These are phyloP conservation scores for Drosophila nigritarsus DNA, from an alignment of 2,888 invertebrate genomes.

Conservation along the genomic window DNA sequence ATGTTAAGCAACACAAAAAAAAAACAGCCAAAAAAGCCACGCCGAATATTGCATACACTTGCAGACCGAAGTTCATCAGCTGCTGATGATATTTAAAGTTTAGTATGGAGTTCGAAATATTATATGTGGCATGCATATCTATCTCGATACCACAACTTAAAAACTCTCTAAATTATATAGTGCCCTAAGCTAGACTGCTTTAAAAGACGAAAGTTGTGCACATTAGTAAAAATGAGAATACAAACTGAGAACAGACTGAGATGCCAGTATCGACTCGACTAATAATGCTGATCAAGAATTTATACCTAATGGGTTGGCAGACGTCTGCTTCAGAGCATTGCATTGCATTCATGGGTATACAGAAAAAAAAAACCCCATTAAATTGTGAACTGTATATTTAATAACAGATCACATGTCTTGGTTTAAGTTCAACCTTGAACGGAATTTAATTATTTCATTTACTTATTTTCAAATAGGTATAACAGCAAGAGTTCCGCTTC, in stretches of 20 bases:
- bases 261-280: background rate
- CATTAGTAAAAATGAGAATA: background rate
- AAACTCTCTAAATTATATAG: background rate
- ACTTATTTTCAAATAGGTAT: background rate
- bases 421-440: background rate
- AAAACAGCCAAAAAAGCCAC: background rate
- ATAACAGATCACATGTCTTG: background rate
- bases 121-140: background rate
- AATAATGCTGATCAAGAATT: background rate
- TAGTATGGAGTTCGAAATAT: background rate
- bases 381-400: constrained; percentile 1
- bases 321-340: background rate
- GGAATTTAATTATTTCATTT: background rate
- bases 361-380: background rate
- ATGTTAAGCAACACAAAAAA: background rate
- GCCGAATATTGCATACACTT: background rate
- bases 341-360: background rate
- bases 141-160: no score
- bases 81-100: background rate
- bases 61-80: no score
- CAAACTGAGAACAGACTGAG: background rate
- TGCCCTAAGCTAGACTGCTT: background rate
- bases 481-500: background rate
- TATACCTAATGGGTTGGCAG: background rate
- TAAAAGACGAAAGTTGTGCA: no score